Evolutionary conservation across 2,888 invertebrate genomes (phyloP).

Genomic region (Periphyllus acericola): DNA sequence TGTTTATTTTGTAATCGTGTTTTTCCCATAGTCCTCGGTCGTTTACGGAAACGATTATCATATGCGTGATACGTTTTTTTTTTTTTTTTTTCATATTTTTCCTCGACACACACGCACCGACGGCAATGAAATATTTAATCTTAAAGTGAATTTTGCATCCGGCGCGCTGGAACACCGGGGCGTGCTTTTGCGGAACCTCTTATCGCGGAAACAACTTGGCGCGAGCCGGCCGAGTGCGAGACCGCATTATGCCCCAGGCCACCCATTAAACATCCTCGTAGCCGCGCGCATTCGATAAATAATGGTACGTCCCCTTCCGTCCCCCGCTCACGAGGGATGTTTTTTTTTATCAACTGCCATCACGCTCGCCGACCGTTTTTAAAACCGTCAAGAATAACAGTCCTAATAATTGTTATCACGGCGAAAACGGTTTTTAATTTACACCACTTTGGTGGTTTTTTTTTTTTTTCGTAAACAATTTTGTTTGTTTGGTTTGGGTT

Average conservation of each 20-base stretch:
- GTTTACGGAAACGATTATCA: neutral
- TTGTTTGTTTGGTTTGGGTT: neutral
- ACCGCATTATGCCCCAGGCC: neutral
- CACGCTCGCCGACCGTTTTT: neutral
- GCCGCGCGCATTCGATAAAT: slow-evolving; percentile 21
- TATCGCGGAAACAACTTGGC: slow-evolving; percentile 22
- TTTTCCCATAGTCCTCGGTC: neutral
- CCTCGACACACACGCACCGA: neutral
- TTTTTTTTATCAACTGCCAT: slow-evolving; percentile 16
- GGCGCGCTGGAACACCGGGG: neutral
- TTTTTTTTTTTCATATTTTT: neutral
- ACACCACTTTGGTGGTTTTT: neutral
- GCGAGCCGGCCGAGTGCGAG: neutral
- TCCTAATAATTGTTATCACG: slow-evolving; percentile 46
- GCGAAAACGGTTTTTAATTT: slow-evolving; percentile 38
- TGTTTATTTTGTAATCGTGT: neutral
- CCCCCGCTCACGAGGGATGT: no score
- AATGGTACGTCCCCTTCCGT: slow-evolving; percentile 1
- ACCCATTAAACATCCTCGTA: slow-evolving; percentile 7
- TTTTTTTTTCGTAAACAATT: neutral
- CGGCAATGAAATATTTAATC: slow-evolving; percentile 29
- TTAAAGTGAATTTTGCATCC: neutral
- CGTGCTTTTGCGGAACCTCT: neutral
- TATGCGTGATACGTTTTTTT: neutral
- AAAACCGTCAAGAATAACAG: slow-evolving; percentile 11